Evolutionary conservation across 2,888 invertebrate genomes (phyloP), one percentile per base, ranked within the genome.

Genomic region (Oligia strigilis): DNA sequence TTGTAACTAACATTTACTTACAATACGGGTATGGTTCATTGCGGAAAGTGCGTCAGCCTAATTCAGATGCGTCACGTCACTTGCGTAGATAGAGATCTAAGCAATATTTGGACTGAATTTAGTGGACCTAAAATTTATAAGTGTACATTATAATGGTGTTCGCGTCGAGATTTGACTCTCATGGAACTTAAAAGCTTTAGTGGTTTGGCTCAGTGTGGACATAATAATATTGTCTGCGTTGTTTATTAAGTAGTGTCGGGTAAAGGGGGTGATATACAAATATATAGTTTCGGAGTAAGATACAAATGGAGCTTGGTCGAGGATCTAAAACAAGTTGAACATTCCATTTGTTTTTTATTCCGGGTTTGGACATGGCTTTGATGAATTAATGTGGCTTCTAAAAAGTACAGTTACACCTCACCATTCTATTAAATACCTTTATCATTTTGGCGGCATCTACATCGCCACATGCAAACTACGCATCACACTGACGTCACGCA

Each of bases 51-150:
- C 55, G 78, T 81, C 88, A 81, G 79, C 75, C 80, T 75, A 65
- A 78, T 29, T 74, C 36, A 77, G 72, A 69, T 36, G 66, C 17
- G 9, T 65, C 40, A 66, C 66, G 65, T 75, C 80, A 23, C 55
- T 17, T 8, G 29, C 36, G 40, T 66, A 75, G n/a, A 11, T 40
- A n/a, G n/a, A n/a, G n/a, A 60, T 76, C 19, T 58, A 69, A 67
- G 49, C 58, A 72, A 64, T n/a, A 77, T 77, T 86, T 77, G 78
- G 65, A 88, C 80, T 73, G 43, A 72, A 65, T 66, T 60, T 64
- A 73, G 79, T 87, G 87, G 76, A 84, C 78, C 72, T 23, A 82
- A 80, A 88, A 84, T 72, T 79, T 64, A 46, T 29, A 52, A 80
- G 81, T 84, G 83, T 58, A 72, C 73, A 74, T 80, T 80, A 80